Evolutionary conservation across 2,888 invertebrate genomes (phyloP), one percentile per base, ranked within the genome.

Genomic region (Catocala nupta): DNA sequence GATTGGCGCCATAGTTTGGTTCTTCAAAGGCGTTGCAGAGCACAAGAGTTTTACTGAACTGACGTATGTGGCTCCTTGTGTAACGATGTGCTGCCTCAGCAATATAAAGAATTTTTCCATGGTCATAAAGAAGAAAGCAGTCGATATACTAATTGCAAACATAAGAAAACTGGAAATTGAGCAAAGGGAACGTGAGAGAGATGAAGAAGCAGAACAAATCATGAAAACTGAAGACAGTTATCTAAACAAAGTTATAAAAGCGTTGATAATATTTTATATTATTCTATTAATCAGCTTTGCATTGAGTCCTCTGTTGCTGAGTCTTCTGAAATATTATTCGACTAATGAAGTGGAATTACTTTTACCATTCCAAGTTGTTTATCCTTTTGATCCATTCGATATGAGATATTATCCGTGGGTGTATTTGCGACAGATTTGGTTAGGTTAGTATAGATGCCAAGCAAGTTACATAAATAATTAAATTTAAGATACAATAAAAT

Each of bases 341-440:
- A 84, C 81, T 0, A 77, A 79, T 1, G 74, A 85, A 50, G 7
- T 88, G 0, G 79, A 85, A 7, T 66, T 87, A 13, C 44, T 83
- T 12, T 55, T 90, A 13, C 91, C 90, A 0, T 88, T 89, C 63
- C 60, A 83, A 0, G 73, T 86, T 16, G 50, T 81, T n/a, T 92
- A 90, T 80, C 91, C 91, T 0, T 90, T 92, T 56, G 81, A 91
- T 72, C 63, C 84, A 9, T 83, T 78, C 42, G 80, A 86, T 47
- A 63, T 84, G 0, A 82, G 65, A 45, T 78, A 82, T 53, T 91
- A 85, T 83, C 91, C 90, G 0, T 82, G 82, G 55, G 82, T 87
- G 1, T 91, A 88, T 65, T 10, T 88, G 5, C 85, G 84, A 55
- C 91, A 91, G 65, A 64, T 85, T 61, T 87, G 86, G 84, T 83